Evolutionary conservation across 37 sponge, comb jelly and placozoan genomes (phyloP).

Genomic region (Aplysina aerophoba): DNA sequence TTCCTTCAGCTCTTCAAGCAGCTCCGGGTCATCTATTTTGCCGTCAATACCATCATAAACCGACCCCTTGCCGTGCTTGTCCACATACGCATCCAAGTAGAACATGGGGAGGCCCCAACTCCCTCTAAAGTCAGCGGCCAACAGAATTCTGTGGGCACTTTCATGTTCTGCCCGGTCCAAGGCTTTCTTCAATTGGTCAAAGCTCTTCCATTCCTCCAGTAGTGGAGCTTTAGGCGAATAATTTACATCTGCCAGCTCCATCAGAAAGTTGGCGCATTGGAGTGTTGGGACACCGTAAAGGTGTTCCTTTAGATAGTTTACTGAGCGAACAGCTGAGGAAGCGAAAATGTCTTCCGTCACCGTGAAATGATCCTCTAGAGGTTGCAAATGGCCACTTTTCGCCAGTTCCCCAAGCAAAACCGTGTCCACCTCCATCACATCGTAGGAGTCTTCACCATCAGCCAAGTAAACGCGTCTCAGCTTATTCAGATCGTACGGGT

Average conservation of each 20-base stretch:
- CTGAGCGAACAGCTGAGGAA: constrained; percentile 33
- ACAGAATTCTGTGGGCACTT: background rate
- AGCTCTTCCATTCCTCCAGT: constrained; percentile 32
- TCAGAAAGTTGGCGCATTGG: constrained; percentile 41
- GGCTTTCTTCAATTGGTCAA: constrained; percentile 28
- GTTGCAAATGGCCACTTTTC: background rate
- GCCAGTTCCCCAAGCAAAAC: constrained; percentile 40
- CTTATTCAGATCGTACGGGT: background rate
- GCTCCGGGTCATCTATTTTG: constrained; percentile 20
- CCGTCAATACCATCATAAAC: constrained; percentile 34
- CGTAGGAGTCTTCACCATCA: constrained; percentile 13
- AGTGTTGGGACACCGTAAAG: constrained; percentile 53
- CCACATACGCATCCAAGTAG: constrained; percentile 44
- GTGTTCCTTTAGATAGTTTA: background rate
- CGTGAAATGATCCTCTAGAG: constrained; percentile 11
- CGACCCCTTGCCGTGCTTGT: background rate
- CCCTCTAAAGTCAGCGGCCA: constrained; percentile 35
- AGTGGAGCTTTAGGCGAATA: background rate
- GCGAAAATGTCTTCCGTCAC: constrained; percentile 9
- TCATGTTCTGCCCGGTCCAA: constrained; percentile 16
- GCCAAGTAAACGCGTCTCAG: background rate
- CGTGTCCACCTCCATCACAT: constrained; percentile 49
- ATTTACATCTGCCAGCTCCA: constrained; percentile 23
- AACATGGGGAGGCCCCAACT: constrained; percentile 42
- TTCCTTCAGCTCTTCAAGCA: constrained; percentile 14